Evolutionary conservation across 2,113 vertebrate species (phyloP).

Genomic region (Porphyrio hochstetteri): DNA sequence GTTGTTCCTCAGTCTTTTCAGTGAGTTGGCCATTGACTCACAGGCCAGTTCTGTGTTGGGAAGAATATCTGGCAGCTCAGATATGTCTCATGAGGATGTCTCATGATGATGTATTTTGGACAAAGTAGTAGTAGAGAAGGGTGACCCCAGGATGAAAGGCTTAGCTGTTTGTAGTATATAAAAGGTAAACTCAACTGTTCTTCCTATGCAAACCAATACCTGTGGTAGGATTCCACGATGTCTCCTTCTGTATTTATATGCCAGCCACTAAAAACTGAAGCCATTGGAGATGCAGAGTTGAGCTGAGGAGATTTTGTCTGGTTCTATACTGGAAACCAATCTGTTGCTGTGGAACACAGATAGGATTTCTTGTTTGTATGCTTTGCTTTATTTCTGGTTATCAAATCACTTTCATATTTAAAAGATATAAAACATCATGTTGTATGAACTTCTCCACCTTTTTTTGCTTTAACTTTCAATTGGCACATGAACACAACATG

Average conservation of each 20-base stretch:
- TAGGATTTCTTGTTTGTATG: not conserved
- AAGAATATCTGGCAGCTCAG: not conserved
- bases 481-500: not conserved
- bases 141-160: not conserved
- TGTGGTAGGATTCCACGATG: not conserved
- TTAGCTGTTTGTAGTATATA: not conserved
- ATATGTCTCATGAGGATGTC: not conserved
- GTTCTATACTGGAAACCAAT: not conserved
- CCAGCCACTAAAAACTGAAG: not conserved
- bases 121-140: not conserved
- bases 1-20: not conserved
- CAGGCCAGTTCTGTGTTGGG: not conserved
- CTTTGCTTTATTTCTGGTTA: not conserved
- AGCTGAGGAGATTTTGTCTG: not conserved
- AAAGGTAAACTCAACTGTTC: not conserved
- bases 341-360: rapidly evolving
- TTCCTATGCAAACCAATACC: not conserved
- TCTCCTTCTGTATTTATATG: not conserved
- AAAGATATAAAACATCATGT: not conserved
- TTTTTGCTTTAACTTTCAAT: not conserved
- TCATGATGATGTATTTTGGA: not conserved
- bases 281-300: not conserved
- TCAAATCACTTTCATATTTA: not conserved
- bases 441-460: not conserved
- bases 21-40: not conserved